Percentiles rank a stretch among this genome's conserved stretches.
phyloP scores from a whole-genome alignment of 2,888 invertebrate genomes.

The Lamproptera curius region DNA sequence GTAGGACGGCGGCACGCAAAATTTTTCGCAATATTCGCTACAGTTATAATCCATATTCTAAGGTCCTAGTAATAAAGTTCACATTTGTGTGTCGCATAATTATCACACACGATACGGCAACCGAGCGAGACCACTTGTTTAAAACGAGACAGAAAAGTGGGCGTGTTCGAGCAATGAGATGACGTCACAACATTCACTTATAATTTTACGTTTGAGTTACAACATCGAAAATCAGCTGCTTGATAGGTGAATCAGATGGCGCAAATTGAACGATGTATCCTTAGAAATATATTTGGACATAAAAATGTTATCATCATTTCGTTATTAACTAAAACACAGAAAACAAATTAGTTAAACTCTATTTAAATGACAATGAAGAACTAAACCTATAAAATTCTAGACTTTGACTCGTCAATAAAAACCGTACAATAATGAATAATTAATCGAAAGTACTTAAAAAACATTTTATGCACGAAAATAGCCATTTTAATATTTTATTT shows the following conservation, averaged over 20 bases:
- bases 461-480: too few relatives aligned
- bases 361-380: too few relatives aligned
- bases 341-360: too few relatives aligned
- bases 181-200: slow-evolving; percentile 61
- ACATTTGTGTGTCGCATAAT: slow-evolving; percentile 35
- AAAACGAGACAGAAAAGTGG: slow-evolving; percentile 45
- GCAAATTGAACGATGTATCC: too few relatives aligned
- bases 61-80: slow-evolving; percentile 31
- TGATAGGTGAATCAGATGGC: slow-evolving; percentile 3
- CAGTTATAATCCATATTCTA: slow-evolving; percentile 40
- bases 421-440: too few relatives aligned
- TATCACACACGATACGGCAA: slow-evolving; percentile 50
- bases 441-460: too few relatives aligned
- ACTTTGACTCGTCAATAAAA: too few relatives aligned
- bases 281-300: too few relatives aligned
- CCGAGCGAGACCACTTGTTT: slow-evolving; percentile 41
- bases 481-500: too few relatives aligned
- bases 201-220: slow-evolving; percentile 53
- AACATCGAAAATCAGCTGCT: slow-evolving; percentile 73
- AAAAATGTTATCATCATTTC: too few relatives aligned
- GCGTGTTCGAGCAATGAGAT: slow-evolving; percentile 49
- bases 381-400: too few relatives aligned
- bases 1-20: slow-evolving; percentile 37
- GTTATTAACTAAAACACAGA: too few relatives aligned
- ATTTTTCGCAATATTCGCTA: slow-evolving; percentile 22